phyloP scores from a whole-genome alignment of 1,140 invertebrate genomes.

The Drosophila tristis region DNA sequence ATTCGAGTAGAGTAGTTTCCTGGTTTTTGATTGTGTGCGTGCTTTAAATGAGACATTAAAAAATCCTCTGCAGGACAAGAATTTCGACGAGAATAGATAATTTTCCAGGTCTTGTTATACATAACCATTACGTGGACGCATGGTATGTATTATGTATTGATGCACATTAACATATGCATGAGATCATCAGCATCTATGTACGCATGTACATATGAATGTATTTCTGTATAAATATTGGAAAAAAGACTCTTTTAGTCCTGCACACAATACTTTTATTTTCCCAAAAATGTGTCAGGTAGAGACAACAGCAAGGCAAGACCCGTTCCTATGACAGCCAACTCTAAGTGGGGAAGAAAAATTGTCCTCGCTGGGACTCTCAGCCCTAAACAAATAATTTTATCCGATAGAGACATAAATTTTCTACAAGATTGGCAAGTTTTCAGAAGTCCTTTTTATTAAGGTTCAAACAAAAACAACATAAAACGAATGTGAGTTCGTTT shows the following conservation, averaged over 20 bases:
- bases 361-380: too few relatives aligned
- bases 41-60: neutral
- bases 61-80: neutral
- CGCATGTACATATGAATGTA: neutral
- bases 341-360: too few relatives aligned
- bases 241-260: neutral
- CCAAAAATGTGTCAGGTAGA: neutral
- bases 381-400: too few relatives aligned
- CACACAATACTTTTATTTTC: neutral
- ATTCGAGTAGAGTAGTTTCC: neutral
- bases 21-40: neutral
- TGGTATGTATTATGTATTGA: too few relatives aligned
- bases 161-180: neutral
- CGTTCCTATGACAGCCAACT: slow-evolving; percentile 13
- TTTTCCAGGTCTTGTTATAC: slow-evolving; percentile 18
- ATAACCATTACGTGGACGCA: slow-evolving; percentile 23
- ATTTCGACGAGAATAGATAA: neutral
- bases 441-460: too few relatives aligned
- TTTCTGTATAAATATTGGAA: neutral
- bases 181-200: slow-evolving; percentile 8
- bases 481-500: too few relatives aligned
- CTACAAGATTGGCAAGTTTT: too few relatives aligned
- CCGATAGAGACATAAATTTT: too few relatives aligned
- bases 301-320: neutral
- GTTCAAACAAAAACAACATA: too few relatives aligned